Percentiles rank a stretch among this genome's conserved stretches.
Conservation (phyloP, 2,113 vertebrate species). For the Mixornis gularis region DNA sequence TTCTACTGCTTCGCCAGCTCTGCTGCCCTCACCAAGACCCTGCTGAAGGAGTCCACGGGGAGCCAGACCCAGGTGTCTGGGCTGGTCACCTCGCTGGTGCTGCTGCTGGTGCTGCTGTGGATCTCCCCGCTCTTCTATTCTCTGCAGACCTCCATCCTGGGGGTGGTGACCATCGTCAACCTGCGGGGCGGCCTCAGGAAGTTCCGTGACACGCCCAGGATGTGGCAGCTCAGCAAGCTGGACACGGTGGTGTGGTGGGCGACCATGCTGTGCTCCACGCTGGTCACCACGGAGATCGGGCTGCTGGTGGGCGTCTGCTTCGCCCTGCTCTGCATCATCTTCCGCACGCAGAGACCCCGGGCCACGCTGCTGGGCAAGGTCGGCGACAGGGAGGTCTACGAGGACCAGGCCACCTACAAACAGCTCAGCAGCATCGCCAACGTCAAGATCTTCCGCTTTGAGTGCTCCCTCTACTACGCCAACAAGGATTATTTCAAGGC, state of each 20-base stretch:
- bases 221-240: slow-evolving; percentile 81
- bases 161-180: slow-evolving; percentile 84
- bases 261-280: slow-evolving; percentile 80
- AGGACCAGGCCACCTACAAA: slow-evolving; percentile 73
- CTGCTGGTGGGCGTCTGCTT: slow-evolving; percentile 78
- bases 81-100: slow-evolving; percentile 56
- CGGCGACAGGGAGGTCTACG: slow-evolving; percentile 70
- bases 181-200: slow-evolving; percentile 77
- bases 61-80: slow-evolving; percentile 52
- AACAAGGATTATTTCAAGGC: slow-evolving; percentile 85
- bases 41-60: slow-evolving; percentile 66
- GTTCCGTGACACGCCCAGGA: slow-evolving; percentile 72
- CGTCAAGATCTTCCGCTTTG: slow-evolving; percentile 79
- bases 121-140: slow-evolving; percentile 61
- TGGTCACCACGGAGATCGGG: slow-evolving; percentile 84
- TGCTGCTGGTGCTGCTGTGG: slow-evolving; percentile 66
- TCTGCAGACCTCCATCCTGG: slow-evolving; percentile 73
- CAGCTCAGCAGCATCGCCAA: slow-evolving; percentile 69
- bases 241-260: slow-evolving; percentile 81
- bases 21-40: slow-evolving; percentile 61
- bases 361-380: slow-evolving; percentile 74
- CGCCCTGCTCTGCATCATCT: slow-evolving; percentile 78
- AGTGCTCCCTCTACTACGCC: slow-evolving; percentile 82
- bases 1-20: slow-evolving; percentile 65
- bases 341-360: slow-evolving; percentile 75